Evolutionary conservation across 2,113 vertebrate genomes (phyloP).

Genomic region (Xyrauchen texanus): DNA sequence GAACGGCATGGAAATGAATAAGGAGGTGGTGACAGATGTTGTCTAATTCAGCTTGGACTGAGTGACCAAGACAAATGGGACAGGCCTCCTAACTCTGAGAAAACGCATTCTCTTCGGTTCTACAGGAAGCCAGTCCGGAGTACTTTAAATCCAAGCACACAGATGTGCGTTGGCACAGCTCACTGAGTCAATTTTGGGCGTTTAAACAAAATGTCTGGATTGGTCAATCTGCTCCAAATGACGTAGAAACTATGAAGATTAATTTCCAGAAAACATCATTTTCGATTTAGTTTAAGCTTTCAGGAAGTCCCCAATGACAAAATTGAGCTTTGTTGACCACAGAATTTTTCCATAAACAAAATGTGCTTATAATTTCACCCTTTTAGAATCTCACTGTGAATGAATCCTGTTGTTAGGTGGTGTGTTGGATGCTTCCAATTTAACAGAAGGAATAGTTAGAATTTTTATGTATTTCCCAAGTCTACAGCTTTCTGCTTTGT

Average conservation of each 20-base stretch:
- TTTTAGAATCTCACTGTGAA: not conserved
- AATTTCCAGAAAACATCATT: not conserved
- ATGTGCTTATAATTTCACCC: conserved; percentile 49
- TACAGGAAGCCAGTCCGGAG: conserved; percentile 2
- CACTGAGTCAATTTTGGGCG: conserved; percentile 23
- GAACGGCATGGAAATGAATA: not conserved
- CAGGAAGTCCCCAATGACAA: too few species aligned
- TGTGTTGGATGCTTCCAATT: conserved; percentile 28
- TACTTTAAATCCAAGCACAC: not conserved
- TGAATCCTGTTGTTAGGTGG: not conserved
- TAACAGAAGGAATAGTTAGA: not conserved
- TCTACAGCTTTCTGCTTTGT: not conserved
- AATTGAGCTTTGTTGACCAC: too few species aligned
- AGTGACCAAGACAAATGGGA: conserved; percentile 20
- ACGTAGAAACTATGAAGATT: conserved; percentile 27
- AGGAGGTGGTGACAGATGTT: conserved; percentile 18
- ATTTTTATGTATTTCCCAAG: not conserved
- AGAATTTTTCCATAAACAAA: conserved; percentile 48
- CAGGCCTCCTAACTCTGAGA: not conserved
- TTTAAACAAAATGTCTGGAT: conserved; percentile 34
- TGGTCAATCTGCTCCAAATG: conserved; percentile 32
- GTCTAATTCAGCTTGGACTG: not conserved
- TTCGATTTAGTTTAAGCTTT: too few species aligned
- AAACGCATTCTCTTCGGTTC: conserved; percentile 28
- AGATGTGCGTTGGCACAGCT: conserved; percentile 24